Percentiles rank a stretch among this genome's conserved stretches.
Evolutionary conservation across 2,888 invertebrate genomes (phyloP).

Genomic region (Trilocha varians): DNA sequence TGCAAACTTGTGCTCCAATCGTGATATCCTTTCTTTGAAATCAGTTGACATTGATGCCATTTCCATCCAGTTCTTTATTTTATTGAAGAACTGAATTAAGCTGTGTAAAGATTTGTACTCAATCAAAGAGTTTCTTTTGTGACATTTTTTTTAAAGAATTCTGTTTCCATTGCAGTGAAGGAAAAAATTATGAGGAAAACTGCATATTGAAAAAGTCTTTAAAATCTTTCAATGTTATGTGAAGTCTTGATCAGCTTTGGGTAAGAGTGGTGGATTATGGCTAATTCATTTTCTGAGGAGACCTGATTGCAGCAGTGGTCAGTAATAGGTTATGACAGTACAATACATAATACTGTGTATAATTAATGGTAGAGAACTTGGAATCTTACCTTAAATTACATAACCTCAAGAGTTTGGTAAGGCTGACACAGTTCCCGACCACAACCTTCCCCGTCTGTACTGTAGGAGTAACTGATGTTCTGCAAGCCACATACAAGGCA

Average conservation of each 20-base stretch:
- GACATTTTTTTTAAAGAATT: background rate
- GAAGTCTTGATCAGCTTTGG: no score
- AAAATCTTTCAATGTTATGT: no score
- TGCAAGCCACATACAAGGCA: constrained; percentile 91
- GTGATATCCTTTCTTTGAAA: constrained; percentile 86
- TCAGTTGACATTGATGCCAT: constrained; percentile 91
- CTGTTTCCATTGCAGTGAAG: background rate
- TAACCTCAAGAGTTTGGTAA: constrained; percentile 89
- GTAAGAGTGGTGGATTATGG: no score
- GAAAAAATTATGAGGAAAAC: no score
- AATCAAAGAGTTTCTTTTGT: no score
- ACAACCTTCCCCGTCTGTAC: constrained; percentile 82
- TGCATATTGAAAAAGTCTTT: no score
- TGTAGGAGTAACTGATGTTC: constrained; percentile 85
- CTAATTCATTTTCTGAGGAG: no score
- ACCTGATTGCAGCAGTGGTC: no score
- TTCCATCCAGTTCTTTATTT: constrained; percentile 95
- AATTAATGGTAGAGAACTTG: no score
- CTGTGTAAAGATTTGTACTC: constrained; percentile 62
- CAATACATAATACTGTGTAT: no score
- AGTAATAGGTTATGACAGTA: no score
- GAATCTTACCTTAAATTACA: constrained; percentile 86
- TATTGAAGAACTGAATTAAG: constrained; percentile 93
- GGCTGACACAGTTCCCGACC: constrained; percentile 92
- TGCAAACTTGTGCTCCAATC: constrained; percentile 91